Conservation (phyloP, 2,888 invertebrate genomes). For the Pherbina coryleti region DNA sequence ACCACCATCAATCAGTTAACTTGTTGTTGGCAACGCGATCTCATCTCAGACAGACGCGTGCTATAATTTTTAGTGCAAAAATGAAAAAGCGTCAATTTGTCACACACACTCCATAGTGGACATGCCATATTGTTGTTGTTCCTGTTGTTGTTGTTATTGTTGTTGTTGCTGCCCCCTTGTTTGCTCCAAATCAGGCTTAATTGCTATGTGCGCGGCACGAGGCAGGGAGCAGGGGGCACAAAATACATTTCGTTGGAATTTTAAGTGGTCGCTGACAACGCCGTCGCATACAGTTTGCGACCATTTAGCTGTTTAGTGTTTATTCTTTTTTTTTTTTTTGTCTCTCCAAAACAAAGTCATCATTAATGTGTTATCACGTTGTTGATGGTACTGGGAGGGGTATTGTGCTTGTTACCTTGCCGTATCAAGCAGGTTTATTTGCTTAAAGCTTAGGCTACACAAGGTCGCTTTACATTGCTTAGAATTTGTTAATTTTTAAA, state of each 20-base stretch:
- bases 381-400: background rate
- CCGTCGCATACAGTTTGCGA: background rate
- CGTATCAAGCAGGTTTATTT: background rate
- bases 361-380: conserved; percentile 14
- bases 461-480: background rate
- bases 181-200: conserved; percentile 31
- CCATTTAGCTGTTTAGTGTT: background rate
- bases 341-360: conserved; percentile 28
- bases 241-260: conserved; percentile 34
- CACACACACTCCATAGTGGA: conserved; percentile 54
- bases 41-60: conserved; percentile 17
- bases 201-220: conserved; percentile 10
- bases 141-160: background rate
- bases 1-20: conserved; percentile 25
- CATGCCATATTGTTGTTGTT: background rate
- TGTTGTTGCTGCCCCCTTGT: background rate
- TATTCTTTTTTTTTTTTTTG: background rate
- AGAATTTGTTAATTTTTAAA: background rate
- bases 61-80: conserved; percentile 38
- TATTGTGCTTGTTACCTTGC: background rate
- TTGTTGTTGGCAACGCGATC: background rate
- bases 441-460: background rate
- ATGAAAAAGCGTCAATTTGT: conserved; percentile 68
- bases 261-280: conserved; percentile 29
- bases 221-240: background rate